Evolutionary conservation across 2,888 invertebrate species (phyloP), one percentile per base, ranked within the genome.

Genomic region (Pristionchus arcanus): DNA sequence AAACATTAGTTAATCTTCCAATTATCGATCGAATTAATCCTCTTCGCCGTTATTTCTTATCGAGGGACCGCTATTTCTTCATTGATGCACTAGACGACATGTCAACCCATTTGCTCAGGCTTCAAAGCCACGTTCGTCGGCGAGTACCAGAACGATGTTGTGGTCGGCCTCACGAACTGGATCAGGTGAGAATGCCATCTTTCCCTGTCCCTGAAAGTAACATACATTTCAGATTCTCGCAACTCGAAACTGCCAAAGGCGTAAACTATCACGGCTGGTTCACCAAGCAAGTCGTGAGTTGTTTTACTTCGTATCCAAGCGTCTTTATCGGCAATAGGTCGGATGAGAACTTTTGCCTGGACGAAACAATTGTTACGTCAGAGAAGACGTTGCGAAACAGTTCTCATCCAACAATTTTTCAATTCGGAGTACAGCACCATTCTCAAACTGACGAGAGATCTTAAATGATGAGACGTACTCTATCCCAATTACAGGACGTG

Each of bases 221-320:
- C 68, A 4, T 16, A 53, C 15, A 1, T 31, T 87, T 28, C 49
- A 87, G 92, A 68, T 93, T 93, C 91, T 91, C 92, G 87, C 59
- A 90, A 55, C 91, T 91, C 42, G 94, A 94, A 85, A 28, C 90
- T 55, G 59, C 90, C 19, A 89, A 90, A 19, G 83, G 74, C 28
- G 89, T 93, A 74, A 91, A 94, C 85, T 94, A 94, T 87, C 94
- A 94, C 55, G 94, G 94, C 92, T 94, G 93, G 93, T 93, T 93
- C 92, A 90, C 90, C 34, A 92, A 91, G 77, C 89, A 91, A n/a
- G 91, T 91, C 66, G 93, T 92, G 25, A 90, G 92, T 31, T 28
- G 3, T 11, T 68, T 31, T 19, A 3, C 16, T 31, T 11, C 28
- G 2, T 68, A 42, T 9, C 9, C 9, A 9, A 3, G 42, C 42